A percentile compares a stretch with the other conserved stretches of the same genome.
Evolutionary conservation across 1,140 invertebrate species (phyloP).

Genomic region (Venustaconcha ellipsiformis): DNA sequence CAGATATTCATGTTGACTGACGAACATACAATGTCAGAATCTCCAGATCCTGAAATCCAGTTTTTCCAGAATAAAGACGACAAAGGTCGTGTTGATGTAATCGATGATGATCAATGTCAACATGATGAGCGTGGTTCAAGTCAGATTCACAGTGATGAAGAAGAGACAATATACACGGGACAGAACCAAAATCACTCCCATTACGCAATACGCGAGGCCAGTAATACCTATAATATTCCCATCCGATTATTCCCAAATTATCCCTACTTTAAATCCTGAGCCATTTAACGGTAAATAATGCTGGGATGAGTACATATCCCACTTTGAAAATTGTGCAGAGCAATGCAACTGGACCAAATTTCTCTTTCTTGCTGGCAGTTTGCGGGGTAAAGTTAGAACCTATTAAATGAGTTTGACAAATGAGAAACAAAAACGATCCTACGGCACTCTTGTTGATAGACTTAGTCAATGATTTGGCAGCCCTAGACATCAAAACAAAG

Average conservation of each 20-base stretch:
- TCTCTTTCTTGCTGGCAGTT: not conserved
- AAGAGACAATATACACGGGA: too few relatives aligned
- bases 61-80: too few relatives aligned
- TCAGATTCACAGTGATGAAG: too few relatives aligned
- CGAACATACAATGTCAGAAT: too few relatives aligned
- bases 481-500: constrained; percentile 5
- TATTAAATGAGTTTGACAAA: constrained; percentile 9
- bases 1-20: too few relatives aligned
- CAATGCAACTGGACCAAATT: not conserved
- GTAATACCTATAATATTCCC: too few relatives aligned
- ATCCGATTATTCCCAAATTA: not conserved
- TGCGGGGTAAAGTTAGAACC: not conserved
- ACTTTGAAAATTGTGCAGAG: constrained; percentile 16
- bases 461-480: constrained; percentile 2
- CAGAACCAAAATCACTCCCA: too few relatives aligned
- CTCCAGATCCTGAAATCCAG: too few relatives aligned
- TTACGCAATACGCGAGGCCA: too few relatives aligned
- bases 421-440: not conserved
- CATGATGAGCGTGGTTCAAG: too few relatives aligned
- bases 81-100: too few relatives aligned
- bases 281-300: not conserved
- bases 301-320: constrained; percentile 10
- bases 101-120: too few relatives aligned
- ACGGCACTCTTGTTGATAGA: not conserved
- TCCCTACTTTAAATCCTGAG: constrained; percentile 2